Evolutionary conservation across 1,140 invertebrate genomes (phyloP).

Genomic region (Myzus persicae): DNA sequence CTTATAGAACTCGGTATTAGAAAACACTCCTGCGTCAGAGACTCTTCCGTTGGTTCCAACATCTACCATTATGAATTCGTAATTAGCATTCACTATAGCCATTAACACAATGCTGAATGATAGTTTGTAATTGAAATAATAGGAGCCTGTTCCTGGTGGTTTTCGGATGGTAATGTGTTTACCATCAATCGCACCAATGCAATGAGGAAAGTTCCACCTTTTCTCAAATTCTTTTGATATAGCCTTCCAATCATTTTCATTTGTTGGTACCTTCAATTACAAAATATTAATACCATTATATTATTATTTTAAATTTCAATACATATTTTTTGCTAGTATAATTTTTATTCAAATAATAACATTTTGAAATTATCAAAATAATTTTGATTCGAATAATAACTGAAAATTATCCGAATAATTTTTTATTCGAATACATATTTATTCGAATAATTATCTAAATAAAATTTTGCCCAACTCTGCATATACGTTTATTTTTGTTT

Average conservation of each 20-base stretch:
- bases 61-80: conserved; percentile 62
- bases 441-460: too few species aligned
- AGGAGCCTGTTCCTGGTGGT: conserved; percentile 63
- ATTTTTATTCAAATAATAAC: too few species aligned
- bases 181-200: conserved; percentile 66
- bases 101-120: conserved; percentile 65
- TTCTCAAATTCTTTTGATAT: conserved; percentile 56
- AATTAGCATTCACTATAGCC: conserved; percentile 63
- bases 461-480: too few species aligned
- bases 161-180: conserved; percentile 65
- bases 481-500: too few species aligned
- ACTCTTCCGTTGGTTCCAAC: conserved; percentile 63
- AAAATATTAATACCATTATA: too few species aligned
- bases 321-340: too few species aligned
- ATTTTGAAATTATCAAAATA: too few species aligned
- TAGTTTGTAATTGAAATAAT: conserved; percentile 68
- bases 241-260: conserved; percentile 3
- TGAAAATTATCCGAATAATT: too few species aligned
- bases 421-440: too few species aligned
- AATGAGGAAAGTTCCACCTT: conserved; percentile 66
- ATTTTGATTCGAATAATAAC: too few species aligned
- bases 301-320: too few species aligned
- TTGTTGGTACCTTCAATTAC: not conserved
- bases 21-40: conserved; percentile 63
- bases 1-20: conserved; percentile 61